Evolutionary conservation across 2,888 invertebrate species (phyloP), one percentile per base, ranked within the genome.

Genomic region (Oxytorus armatus): DNA sequence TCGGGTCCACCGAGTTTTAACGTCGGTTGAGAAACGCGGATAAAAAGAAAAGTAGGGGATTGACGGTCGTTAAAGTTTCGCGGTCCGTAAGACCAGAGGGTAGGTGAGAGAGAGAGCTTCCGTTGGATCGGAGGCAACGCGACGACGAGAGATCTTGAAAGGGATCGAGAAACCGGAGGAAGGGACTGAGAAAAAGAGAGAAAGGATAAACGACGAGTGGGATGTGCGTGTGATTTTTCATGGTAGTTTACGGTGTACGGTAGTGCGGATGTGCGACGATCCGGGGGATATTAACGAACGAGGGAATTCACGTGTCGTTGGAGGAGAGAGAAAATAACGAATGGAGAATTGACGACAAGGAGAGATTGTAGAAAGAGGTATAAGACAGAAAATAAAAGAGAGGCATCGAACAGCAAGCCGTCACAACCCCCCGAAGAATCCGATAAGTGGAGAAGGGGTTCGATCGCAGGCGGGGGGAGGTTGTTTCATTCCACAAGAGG

Each of bases 51-150:
- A 10, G 33, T n/a, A n/a, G n/a, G n/a, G n/a, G n/a, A n/a, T n/a
- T n/a, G n/a, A n/a, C n/a, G n/a, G n/a, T n/a, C n/a, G n/a, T n/a
- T n/a, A n/a, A n/a, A n/a, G n/a, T n/a, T n/a, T n/a, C n/a, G n/a
- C n/a, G n/a, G n/a, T n/a, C n/a, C n/a, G n/a, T n/a, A n/a, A n/a
- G n/a, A n/a, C n/a, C n/a, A n/a, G n/a, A n/a, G n/a, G n/a, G n/a
- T n/a, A n/a, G n/a, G 47, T 51, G 53, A 63, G 16, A 59, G 53
- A 25, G 76, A 63, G 25, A 66, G 77, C 61, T 70, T 79, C 66
- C 70, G 76, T 77, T 59, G 42, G 36, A 47, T 66, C 55, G 72
- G 79, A 80, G 77, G 73, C 77, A 80, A 79, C 76, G 82, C 74
- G 82, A 36, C 61, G 23, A 53, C n/a, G 21, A 39, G 53, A 29